Percentiles rank a stretch among this genome's conserved stretches.
Evolutionary conservation across 2,113 vertebrate species (phyloP).

Genomic region (Strigops habroptila): DNA sequence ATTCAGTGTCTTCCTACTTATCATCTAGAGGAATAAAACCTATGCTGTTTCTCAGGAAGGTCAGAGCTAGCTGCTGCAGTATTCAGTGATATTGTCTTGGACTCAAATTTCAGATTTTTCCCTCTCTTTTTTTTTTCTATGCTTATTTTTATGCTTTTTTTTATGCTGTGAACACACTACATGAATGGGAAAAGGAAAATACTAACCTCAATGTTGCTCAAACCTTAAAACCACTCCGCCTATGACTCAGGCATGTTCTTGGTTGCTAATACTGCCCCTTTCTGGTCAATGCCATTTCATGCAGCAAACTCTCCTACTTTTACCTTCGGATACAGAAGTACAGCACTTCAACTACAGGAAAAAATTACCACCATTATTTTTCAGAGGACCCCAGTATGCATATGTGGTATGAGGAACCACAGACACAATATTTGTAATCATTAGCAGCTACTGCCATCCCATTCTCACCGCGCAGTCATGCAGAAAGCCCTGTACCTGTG

Average conservation of each 20-base stretch:
- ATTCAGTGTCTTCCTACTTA: background rate
- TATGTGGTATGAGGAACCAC: background rate
- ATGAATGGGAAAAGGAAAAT: background rate
- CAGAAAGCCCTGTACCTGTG: conserved; percentile 78
- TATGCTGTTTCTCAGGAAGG: background rate
- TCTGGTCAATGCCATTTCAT: background rate
- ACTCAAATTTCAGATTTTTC: background rate
- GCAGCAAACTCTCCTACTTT: background rate
- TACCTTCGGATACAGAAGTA: background rate
- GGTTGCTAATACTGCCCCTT: background rate
- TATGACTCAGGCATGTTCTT: background rate
- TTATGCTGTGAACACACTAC: background rate
- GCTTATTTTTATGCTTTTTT: no score
- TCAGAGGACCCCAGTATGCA: background rate
- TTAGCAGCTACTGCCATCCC: background rate
- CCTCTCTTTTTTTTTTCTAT: background rate
- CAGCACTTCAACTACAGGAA: background rate
- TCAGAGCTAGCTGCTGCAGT: background rate
- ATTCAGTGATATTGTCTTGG: background rate
- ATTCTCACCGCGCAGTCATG: background rate
- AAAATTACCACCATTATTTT: background rate
- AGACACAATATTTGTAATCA: background rate
- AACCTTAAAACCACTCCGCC: background rate
- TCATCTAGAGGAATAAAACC: background rate
- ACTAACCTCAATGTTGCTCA: background rate